Evolutionary conservation across 2,888 invertebrate genomes (phyloP).

Genomic region (Pandemis heparana): DNA sequence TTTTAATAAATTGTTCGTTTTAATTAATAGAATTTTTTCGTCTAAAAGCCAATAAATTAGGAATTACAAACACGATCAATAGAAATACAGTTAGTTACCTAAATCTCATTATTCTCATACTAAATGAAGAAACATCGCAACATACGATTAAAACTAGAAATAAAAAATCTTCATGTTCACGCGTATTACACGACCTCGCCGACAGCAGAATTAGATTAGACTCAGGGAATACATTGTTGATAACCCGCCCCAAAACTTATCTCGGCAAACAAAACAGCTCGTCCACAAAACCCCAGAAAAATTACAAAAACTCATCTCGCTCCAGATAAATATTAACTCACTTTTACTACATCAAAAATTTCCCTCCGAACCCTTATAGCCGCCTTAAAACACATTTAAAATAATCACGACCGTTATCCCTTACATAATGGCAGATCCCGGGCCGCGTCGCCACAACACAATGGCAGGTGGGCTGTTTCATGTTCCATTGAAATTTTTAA

Average conservation of each 20-base stretch:
- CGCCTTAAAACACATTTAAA: slow-evolving; percentile 59
- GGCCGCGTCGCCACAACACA: slow-evolving; percentile 25
- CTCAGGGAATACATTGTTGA: no score
- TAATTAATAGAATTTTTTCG: no score
- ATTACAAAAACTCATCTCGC: not conserved
- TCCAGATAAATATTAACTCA: slow-evolving; percentile 7
- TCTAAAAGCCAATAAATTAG: no score
- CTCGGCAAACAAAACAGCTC: not conserved
- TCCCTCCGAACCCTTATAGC: slow-evolving; percentile 52
- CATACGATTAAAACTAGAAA: no score
- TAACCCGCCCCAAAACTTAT: not conserved
- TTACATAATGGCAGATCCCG: slow-evolving; percentile 51
- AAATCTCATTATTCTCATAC: no score
- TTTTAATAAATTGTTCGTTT: no score
- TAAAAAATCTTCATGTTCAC: no score
- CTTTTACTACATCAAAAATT: slow-evolving; percentile 26
- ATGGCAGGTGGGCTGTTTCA: slow-evolving; percentile 39
- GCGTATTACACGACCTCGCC: no score
- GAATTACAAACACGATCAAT: no score
- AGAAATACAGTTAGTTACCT: no score
- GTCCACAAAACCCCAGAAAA: not conserved
- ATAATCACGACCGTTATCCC: slow-evolving; percentile 55
- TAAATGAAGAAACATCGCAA: no score
- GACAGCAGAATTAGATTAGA: no score
- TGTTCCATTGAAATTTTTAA: slow-evolving; percentile 32